Evolutionary conservation across 2,888 invertebrate species (phyloP).

Genomic region (Oxyteleia sp.): DNA sequence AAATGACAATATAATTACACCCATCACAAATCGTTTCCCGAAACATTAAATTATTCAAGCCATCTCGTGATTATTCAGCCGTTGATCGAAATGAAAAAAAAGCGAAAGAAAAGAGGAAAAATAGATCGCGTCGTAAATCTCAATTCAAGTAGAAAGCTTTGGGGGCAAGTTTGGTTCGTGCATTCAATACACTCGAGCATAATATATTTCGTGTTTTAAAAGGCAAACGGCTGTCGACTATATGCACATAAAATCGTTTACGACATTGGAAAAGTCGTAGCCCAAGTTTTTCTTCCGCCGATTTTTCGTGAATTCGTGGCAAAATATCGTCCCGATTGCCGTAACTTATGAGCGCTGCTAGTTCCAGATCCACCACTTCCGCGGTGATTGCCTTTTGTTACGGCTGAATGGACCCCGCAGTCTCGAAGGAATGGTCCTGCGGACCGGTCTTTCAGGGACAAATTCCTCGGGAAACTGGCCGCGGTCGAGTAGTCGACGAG

Average conservation of each 20-base stretch:
- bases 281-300: constrained; percentile 35
- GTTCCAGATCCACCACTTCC: constrained; percentile 80
- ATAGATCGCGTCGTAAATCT: constrained; percentile 16
- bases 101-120: constrained; percentile 12
- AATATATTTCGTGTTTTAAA: constrained; percentile 68
- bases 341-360: constrained; percentile 82
- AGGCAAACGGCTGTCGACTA: constrained; percentile 59
- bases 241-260: constrained; percentile 64
- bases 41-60: constrained; percentile 27
- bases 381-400: constrained; percentile 85
- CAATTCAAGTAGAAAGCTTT: constrained; percentile 21
- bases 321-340: constrained; percentile 82
- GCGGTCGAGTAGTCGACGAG: constrained; percentile 50
- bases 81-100: not conserved
- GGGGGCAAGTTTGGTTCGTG: constrained; percentile 14
- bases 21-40: not conserved
- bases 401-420: constrained; percentile 78
- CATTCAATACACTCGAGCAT: constrained; percentile 50
- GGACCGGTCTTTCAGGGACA: constrained; percentile 57
- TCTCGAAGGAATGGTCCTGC: constrained; percentile 63
- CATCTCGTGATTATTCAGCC: not conserved
- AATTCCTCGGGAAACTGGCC: constrained; percentile 59
- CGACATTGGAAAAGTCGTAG: constrained; percentile 48
- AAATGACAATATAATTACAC: constrained; percentile 34
- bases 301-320: constrained; percentile 67